Evolutionary conservation across 2,888 invertebrate genomes (phyloP).

Genomic region (Platycnemis pennipes): DNA sequence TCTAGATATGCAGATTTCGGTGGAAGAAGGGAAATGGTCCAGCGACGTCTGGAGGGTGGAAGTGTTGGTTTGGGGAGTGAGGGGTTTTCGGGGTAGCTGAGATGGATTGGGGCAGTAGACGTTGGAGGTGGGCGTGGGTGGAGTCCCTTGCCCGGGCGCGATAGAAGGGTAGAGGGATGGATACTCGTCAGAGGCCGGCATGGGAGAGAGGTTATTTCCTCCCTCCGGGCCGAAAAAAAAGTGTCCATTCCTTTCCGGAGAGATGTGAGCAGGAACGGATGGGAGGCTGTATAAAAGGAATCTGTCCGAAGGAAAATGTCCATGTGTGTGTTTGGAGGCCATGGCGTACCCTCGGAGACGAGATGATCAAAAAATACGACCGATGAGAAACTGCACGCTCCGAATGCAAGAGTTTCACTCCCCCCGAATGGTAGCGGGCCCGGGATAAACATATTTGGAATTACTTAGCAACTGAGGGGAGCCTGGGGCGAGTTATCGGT

Average conservation of each 20-base stretch:
- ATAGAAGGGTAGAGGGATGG: not conserved
- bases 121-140: not conserved
- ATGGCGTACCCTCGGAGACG: not conserved
- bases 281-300: not conserved
- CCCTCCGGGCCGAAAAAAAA: not conserved
- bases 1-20: conserved; percentile 61
- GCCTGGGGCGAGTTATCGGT: too few species aligned
- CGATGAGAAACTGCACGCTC: not conserved
- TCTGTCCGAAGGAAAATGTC: not conserved
- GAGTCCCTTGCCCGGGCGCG: not conserved
- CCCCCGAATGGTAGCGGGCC: not conserved
- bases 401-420: not conserved
- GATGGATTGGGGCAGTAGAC: not conserved
- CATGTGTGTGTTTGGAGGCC: not conserved
- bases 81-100: not conserved
- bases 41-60: conserved; percentile 20
- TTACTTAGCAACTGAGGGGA: not conserved
- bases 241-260: not conserved
- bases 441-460: not conserved
- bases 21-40: conserved; percentile 55
- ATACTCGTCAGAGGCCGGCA: not conserved
- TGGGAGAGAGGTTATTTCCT: not conserved
- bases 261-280: not conserved
- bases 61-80: not conserved
- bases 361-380: not conserved